These are phyloP conservation scores for Zaprionus inermis DNA, from an alignment of 1,140 invertebrate species.

Conservation along the genomic window DNA sequence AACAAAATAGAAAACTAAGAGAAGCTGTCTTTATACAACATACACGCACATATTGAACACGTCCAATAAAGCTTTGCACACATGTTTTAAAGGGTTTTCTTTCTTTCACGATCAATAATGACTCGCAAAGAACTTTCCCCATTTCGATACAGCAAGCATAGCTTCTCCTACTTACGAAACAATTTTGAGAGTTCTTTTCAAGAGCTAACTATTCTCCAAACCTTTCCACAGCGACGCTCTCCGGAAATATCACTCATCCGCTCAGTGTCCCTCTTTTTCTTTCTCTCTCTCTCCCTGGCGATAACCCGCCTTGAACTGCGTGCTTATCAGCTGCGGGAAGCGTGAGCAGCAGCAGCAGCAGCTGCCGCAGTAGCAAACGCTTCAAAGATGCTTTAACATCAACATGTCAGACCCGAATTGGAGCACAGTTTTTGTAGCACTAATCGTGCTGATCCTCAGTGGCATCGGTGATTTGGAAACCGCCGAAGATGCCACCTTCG, in stretches of 20 bases:
- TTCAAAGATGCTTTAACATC: conserved; percentile 41
- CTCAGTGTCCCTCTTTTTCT: too few species aligned
- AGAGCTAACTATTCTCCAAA: background rate
- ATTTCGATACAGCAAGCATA: background rate
- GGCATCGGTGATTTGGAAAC: background rate
- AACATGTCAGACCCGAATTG: conserved; percentile 51
- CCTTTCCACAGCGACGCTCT: background rate
- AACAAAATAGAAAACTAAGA: too few species aligned
- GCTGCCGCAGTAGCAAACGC: conserved; percentile 36
- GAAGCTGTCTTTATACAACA: background rate
- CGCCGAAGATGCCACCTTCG: conserved; percentile 68
- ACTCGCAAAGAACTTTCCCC: background rate
- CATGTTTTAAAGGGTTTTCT: background rate
- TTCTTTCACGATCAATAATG: background rate
- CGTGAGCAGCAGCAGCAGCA: background rate
- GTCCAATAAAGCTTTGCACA: conserved; percentile 37
- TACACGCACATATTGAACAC: conserved; percentile 7
- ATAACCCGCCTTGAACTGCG: conserved; percentile 47
- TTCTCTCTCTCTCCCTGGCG: conserved; percentile 8
- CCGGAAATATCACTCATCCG: background rate
- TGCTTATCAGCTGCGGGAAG: conserved; percentile 44
- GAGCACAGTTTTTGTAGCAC: conserved; percentile 7
- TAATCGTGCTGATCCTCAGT: conserved; percentile 18
- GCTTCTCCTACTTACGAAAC: background rate
- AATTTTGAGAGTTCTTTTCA: background rate